phyloP scores from a whole-genome alignment of 2,113 vertebrate species.

The Daphoenositta chrysoptera region DNA sequence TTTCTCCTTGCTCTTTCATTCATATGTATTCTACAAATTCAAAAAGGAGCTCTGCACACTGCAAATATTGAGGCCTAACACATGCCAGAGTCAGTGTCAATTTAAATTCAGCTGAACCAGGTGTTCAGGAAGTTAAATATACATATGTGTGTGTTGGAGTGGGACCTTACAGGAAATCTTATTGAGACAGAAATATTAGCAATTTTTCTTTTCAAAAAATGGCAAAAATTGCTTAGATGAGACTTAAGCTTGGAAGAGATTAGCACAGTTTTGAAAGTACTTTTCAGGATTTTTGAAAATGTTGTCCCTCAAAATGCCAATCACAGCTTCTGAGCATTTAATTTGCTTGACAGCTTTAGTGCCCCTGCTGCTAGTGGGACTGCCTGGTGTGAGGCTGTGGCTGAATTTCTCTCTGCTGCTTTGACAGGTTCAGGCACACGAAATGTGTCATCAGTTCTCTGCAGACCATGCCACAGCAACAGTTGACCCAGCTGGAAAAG shows the following conservation, averaged over 20 bases:
- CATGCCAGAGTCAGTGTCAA: background rate
- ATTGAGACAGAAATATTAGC: background rate
- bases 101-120: background rate
- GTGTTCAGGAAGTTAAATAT: background rate
- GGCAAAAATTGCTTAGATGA: accelerated
- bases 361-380: background rate
- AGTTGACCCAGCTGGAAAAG: background rate
- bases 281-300: background rate
- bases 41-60: background rate
- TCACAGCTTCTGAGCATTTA: background rate
- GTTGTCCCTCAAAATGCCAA: background rate
- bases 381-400: background rate
- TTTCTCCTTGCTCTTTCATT: background rate
- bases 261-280: background rate
- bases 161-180: background rate
- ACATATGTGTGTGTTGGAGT: background rate
- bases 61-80: background rate
- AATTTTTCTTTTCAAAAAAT: background rate
- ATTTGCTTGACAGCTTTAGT: background rate
- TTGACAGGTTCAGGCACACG: background rate
- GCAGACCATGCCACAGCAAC: background rate
- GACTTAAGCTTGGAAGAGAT: background rate
- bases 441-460: background rate
- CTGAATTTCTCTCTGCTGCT: background rate
- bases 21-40: background rate